phyloP scores from a whole-genome alignment of 1,140 invertebrate species.

The Drosophila sproati region DNA sequence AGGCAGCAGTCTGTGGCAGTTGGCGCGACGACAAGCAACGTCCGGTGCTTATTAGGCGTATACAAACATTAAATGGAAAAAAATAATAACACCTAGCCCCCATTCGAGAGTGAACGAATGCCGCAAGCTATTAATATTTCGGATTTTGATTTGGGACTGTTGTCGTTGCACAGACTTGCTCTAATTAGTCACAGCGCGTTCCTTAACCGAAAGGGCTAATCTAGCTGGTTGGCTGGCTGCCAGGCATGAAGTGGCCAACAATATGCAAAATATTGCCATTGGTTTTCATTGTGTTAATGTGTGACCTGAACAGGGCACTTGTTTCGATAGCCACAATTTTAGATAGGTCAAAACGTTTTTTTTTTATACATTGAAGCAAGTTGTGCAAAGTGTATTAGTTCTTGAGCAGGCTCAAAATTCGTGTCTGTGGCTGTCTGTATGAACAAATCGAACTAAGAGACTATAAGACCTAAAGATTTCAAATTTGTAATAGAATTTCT shows the following conservation, averaged over 20 bases:
- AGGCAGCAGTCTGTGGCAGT: neutral
- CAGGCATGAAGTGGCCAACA: slow-evolving; percentile 19
- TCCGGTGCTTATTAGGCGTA: slow-evolving; percentile 72
- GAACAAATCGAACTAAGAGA: no score
- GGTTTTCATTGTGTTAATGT: no score
- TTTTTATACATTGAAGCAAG: no score
- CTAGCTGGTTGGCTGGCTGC: slow-evolving; percentile 27
- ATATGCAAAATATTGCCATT: neutral
- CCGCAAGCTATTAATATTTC: slow-evolving; percentile 45
- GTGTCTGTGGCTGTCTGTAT: no score
- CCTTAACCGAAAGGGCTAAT: slow-evolving; percentile 9
- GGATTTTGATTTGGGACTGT: slow-evolving; percentile 34
- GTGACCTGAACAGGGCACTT: no score
- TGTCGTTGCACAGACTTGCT: slow-evolving; percentile 30
- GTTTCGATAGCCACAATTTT: no score
- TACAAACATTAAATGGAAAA: neutral
- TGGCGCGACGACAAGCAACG: slow-evolving; percentile 59
- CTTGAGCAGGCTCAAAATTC: no score
- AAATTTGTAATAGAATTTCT: no score
- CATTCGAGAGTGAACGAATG: neutral
- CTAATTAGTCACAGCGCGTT: slow-evolving; percentile 45
- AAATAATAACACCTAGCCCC: slow-evolving; percentile 2
- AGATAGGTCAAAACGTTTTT: no score
- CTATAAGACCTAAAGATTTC: no score
- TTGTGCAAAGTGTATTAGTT: no score